A percentile compares a stretch with the other conserved stretches of the same genome.
phyloP scores from a whole-genome alignment of 2,888 invertebrate species.

The Coremacera marginata region DNA sequence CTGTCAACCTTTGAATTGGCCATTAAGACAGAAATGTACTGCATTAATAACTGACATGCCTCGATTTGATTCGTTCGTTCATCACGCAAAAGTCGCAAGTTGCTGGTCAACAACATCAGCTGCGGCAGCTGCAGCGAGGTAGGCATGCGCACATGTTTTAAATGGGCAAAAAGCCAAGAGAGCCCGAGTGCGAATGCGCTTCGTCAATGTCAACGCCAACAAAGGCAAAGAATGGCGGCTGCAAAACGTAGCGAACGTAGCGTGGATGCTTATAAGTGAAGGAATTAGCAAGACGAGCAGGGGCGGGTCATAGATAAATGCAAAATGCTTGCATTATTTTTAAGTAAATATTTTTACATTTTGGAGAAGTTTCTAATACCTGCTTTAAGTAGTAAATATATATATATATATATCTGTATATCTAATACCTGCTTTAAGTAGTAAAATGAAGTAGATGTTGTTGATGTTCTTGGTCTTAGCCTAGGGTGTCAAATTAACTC shows the following conservation, averaged over 20 bases:
- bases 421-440: too few relatives aligned
- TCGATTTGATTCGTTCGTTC: conserved; percentile 66
- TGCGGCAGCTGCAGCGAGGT: conserved; percentile 29
- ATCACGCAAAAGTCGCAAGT: conserved; percentile 39
- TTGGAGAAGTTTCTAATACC: neutral
- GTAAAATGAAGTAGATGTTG: too few relatives aligned
- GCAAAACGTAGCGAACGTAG: conserved; percentile 49
- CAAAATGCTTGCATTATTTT: conserved; percentile 1
- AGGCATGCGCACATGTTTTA: conserved; percentile 28
- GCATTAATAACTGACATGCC: conserved; percentile 69
- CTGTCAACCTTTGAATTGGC: conserved; percentile 70
- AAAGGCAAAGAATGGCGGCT: conserved; percentile 53
- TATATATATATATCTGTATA: too few relatives aligned
- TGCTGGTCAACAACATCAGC: conserved; percentile 33
- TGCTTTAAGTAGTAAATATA: too few relatives aligned
- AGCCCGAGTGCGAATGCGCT: conserved; percentile 52
- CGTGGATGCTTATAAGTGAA: neutral
- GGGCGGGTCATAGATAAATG: conserved; percentile 21
- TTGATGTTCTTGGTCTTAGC: too few relatives aligned
- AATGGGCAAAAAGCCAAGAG: conserved; percentile 8
- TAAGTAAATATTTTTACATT: neutral
- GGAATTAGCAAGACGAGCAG: neutral
- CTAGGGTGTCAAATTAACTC: neutral
- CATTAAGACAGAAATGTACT: conserved; percentile 69
- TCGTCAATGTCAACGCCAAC: conserved; percentile 65